phyloP scores from a whole-genome alignment of 1,140 invertebrate genomes.

The Parapsyche elsis region DNA sequence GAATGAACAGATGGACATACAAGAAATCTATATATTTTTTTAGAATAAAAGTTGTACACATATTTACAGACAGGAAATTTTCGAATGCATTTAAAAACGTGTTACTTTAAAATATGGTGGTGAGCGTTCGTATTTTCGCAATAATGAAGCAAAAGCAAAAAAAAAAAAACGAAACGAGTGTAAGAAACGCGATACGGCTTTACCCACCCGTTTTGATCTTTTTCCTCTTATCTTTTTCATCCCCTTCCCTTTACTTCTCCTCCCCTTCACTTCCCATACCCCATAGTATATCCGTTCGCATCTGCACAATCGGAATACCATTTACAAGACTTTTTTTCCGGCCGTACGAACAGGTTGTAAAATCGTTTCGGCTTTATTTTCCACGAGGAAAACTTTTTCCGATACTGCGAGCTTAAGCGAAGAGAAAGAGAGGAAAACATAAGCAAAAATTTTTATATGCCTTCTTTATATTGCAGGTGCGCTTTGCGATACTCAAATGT shows the following conservation, averaged over 20 bases:
- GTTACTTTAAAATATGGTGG: too few relatives aligned
- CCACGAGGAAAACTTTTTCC: constrained; percentile 16
- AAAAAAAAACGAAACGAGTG: not conserved
- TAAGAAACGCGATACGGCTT: constrained; percentile 7
- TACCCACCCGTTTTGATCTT: not conserved
- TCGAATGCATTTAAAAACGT: too few relatives aligned
- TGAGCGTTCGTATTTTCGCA: too few relatives aligned
- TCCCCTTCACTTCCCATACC: not conserved
- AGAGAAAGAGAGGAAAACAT: not conserved
- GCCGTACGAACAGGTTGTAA: constrained; percentile 19
- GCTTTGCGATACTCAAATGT: not conserved
- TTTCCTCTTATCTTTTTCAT: not conserved
- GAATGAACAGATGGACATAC: too few relatives aligned
- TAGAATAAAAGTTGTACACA: too few relatives aligned
- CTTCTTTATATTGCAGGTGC: constrained; percentile 8
- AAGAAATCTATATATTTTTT: too few relatives aligned
- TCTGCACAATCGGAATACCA: constrained; percentile 31
- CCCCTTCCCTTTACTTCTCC: not conserved
- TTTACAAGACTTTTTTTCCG: constrained; percentile 19
- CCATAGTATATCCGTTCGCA: constrained; percentile 12
- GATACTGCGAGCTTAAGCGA: constrained; percentile 10
- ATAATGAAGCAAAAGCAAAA: too few relatives aligned
- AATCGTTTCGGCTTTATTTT: constrained; percentile 28
- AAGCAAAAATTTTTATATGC: constrained; percentile 14
- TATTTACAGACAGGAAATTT: too few relatives aligned